Base-by-base conservation (phyloP, 2,797 vertebrate species). In the Sciurus vulgaris region DNA sequence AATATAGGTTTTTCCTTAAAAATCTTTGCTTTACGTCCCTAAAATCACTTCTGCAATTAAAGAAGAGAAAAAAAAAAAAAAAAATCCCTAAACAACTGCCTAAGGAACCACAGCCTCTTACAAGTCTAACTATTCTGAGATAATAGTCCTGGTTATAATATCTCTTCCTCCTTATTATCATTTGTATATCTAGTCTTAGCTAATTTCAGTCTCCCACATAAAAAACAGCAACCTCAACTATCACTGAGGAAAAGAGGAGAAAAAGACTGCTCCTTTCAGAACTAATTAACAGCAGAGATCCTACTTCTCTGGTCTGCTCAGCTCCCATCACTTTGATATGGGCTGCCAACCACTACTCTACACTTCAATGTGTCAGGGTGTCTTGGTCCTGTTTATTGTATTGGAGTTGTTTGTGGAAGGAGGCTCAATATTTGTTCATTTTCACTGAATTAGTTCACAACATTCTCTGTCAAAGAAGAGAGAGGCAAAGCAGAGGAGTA, bases 401-500 rank as follows among this genome's bases (percentile, higher is more conserved):
- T 72, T 13, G 33, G 38, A 28, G 76, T 18, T 35, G 2, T 0
- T 28, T 2, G 18, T 17, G 73, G 30, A 74, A 13, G n/a, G 13
- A 89, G 93, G 26, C 35, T 56, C 51, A 79, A 3, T 26, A 30
- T n/a, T 33, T 84, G 81, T 38, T 94, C 86, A 85, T 20, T 85
- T 83, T 88, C 83, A 85, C 7, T 77, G 30, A 94, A 82, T 90
- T 73, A 22, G 49, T n/a, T 88, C 59, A 90, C 28, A 65, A 44
- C 38, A 81, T 41, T 47, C 76, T 77, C 89, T 89, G 41, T 86
- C 79, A 72, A 38, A 91, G n/a, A 30, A 49, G 38, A 33, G 28
- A 38, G n/a, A 83, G 18, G 78, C 24, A 86, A n/a, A 69, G 41
- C 7, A 91, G 35, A 13, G 20, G 33, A 54, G 33, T 67, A 41